phyloP scores from a whole-genome alignment of 92 coral and sea anemone species.

The Porites rus region DNA sequence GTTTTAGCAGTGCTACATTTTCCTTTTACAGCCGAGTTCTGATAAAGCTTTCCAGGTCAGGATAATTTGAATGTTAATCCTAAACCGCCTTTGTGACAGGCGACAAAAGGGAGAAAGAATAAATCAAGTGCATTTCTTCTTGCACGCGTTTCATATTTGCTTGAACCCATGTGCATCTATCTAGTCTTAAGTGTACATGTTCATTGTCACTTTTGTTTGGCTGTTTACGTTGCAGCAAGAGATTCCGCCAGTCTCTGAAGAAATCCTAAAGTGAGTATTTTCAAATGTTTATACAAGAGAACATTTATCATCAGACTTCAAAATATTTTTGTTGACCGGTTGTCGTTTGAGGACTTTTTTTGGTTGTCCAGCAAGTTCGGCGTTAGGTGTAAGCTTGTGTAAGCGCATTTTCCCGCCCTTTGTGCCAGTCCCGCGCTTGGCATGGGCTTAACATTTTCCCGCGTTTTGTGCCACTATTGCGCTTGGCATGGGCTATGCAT shows the following conservation, averaged over 20 bases:
- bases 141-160: no score
- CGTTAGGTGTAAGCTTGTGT: not conserved
- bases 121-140: no score
- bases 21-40: no score
- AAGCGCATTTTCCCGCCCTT: not conserved
- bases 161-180: not conserved
- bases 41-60: no score
- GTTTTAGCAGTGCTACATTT: no score
- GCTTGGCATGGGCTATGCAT: not conserved
- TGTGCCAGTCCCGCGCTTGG: not conserved
- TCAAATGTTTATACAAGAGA: not conserved
- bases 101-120: no score
- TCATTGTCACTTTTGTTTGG: not conserved
- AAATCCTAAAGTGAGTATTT: slow-evolving; percentile 78
- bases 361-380: not conserved
- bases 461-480: not conserved
- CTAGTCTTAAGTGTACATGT: not conserved
- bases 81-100: no score
- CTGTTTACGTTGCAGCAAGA: slow-evolving; percentile 79
- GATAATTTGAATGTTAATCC: no score
- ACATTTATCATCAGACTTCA: not conserved
- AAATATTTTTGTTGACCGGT: not conserved
- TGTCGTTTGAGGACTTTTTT: not conserved
- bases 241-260: slow-evolving; percentile 93
- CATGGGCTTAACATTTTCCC: not conserved